Percentiles rank a stretch among this genome's conserved stretches.
Evolutionary conservation across 2,113 vertebrate species (phyloP).

Genomic region (Baryphthengus martii): DNA sequence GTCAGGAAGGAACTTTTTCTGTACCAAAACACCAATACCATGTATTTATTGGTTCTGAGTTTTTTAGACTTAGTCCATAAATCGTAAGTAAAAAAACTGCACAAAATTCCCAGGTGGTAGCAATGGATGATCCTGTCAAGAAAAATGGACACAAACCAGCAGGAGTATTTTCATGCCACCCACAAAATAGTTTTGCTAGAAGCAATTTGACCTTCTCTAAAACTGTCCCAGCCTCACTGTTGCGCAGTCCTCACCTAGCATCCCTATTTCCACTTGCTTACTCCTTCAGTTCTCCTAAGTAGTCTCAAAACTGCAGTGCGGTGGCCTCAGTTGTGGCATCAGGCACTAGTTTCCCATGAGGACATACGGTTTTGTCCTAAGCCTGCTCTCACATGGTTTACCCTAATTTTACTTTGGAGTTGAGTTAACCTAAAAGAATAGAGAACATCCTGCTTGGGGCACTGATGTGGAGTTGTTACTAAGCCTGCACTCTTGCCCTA

Average conservation of each 20-base stretch:
- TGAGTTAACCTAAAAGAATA: background rate
- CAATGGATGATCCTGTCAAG: background rate
- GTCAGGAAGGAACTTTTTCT: background rate
- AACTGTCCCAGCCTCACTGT: background rate
- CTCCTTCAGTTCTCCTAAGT: background rate
- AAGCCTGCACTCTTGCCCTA: background rate
- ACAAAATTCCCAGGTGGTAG: background rate
- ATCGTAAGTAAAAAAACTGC: background rate
- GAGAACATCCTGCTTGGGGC: background rate
- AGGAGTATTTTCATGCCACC: background rate
- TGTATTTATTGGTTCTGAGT: background rate
- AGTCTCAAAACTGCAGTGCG: background rate
- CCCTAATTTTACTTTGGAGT: background rate
- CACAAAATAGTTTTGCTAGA: background rate
- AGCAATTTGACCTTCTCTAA: background rate
- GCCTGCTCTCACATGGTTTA: background rate
- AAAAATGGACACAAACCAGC: background rate
- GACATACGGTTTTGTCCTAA: background rate
- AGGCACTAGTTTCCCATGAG: background rate
- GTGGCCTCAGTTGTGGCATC: background rate
- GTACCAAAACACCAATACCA: background rate
- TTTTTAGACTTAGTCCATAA: background rate
- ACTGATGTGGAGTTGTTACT: background rate
- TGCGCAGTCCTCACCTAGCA: background rate
- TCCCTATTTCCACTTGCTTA: background rate